phyloP scores from a whole-genome alignment of 1,140 invertebrate genomes.

The Pogonognathellus flavescens region DNA sequence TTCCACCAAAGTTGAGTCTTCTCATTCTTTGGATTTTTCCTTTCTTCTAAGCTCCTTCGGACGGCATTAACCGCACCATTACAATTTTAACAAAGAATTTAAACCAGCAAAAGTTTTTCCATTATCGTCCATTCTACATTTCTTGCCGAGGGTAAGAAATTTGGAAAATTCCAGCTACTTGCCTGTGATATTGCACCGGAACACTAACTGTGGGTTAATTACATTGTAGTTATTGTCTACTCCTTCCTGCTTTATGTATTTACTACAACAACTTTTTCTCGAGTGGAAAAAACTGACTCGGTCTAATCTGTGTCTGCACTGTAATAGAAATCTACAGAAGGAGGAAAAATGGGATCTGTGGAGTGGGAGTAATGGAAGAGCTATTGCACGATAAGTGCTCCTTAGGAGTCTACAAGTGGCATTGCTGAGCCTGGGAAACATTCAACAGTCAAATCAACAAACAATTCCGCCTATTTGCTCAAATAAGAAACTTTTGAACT shows the following conservation, averaged over 20 bases:
- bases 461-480: not conserved
- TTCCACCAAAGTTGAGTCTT: too few species aligned
- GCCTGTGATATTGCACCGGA: too few species aligned
- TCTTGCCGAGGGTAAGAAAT: not conserved
- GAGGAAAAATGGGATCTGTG: not conserved
- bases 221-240: too few species aligned
- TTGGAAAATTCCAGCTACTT: not conserved
- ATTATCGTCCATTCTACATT: not conserved
- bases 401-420: not conserved
- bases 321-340: too few species aligned
- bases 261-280: too few species aligned
- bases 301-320: too few species aligned
- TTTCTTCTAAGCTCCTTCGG: too few species aligned
- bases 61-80: too few species aligned
- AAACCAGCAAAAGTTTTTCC: not conserved
- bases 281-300: too few species aligned
- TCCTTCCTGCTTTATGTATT: too few species aligned
- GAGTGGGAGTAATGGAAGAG: not conserved
- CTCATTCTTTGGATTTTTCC: too few species aligned
- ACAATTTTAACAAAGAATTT: not conserved
- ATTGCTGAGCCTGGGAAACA: not conserved
- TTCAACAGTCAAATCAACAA: slow-evolving; percentile 4
- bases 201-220: too few species aligned
- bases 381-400: not conserved
- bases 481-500: not conserved